Evolutionary conservation across 2,113 vertebrate species (phyloP).

Genomic region (Pluvianellus socialis): DNA sequence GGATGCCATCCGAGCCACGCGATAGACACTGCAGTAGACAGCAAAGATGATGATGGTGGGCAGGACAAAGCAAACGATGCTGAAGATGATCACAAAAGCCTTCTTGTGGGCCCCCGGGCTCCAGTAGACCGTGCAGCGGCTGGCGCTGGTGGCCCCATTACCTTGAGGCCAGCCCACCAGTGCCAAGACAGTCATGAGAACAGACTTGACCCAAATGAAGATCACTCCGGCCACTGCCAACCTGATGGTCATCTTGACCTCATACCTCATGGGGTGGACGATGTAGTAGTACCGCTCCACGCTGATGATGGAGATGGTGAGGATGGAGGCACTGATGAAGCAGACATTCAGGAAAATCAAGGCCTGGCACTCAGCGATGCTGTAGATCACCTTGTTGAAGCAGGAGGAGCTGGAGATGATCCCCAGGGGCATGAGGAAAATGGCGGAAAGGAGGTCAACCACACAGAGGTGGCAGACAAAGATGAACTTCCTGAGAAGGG

Average conservation of each 20-base stretch:
- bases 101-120: conserved; percentile 79
- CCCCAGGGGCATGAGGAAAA: conserved; percentile 89
- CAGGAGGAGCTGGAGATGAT: conserved; percentile 85
- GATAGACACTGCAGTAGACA: conserved; percentile 88
- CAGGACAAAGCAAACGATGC: conserved; percentile 81
- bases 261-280: conserved; percentile 88
- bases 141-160: conserved; percentile 73
- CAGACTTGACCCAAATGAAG: conserved; percentile 83
- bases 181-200: conserved; percentile 77
- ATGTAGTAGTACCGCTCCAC: conserved; percentile 95
- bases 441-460: conserved; percentile 88
- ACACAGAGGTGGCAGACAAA: conserved; percentile 90
- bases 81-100: conserved; percentile 82
- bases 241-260: conserved; percentile 85
- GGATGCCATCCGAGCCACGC: conserved; percentile 86
- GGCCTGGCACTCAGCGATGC: conserved; percentile 81
- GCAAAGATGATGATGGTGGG: conserved; percentile 86
- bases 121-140: conserved; percentile 83
- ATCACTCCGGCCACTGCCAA: conserved; percentile 79
- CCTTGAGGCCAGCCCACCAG: conserved; percentile 78
- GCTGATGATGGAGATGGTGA: conserved; percentile 88
- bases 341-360: conserved; percentile 86
- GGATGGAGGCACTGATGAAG: conserved; percentile 88
- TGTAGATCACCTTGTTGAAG: conserved; percentile 82
- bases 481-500: conserved; percentile 86